These are phyloP conservation scores for Bradypus variegatus DNA, from an alignment of 2,797 vertebrate species.

Conservation along the genomic window DNA sequence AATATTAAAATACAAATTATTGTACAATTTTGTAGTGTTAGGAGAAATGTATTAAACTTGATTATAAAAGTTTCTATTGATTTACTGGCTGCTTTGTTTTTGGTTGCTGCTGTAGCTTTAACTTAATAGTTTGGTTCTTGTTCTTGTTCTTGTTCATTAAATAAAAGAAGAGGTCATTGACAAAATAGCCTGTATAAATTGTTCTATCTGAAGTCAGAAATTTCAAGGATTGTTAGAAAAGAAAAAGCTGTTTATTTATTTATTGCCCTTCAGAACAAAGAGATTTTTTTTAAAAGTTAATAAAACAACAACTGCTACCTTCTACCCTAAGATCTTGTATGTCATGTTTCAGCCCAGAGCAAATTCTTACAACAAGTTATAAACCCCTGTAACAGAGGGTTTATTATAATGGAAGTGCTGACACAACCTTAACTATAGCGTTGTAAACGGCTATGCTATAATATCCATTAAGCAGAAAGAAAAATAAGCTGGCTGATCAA, in stretches of 20 bases:
- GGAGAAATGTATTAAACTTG: conserved; percentile 42
- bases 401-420: conserved; percentile 78
- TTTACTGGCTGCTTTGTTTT: conserved; percentile 12
- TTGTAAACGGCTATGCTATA: conserved; percentile 79
- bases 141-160: conserved; percentile 42
- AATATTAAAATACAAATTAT: conserved; percentile 17
- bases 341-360: conserved; percentile 71
- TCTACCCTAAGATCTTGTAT: conserved; percentile 55
- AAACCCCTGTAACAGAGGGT: conserved; percentile 69
- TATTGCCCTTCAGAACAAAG: conserved; percentile 51
- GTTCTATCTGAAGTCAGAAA: conserved; percentile 57
- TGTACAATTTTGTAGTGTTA: neutral
- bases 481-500: conserved; percentile 83
- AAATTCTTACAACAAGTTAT: conserved; percentile 74
- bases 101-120: conserved; percentile 31
- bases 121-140: conserved; percentile 25
- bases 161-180: conserved; percentile 49
- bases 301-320: conserved; percentile 52
- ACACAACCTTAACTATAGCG: conserved; percentile 77
- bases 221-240: conserved; percentile 50
- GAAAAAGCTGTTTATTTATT: conserved; percentile 49
- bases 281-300: conserved; percentile 18
- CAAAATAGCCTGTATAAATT: conserved; percentile 42
- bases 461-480: conserved; percentile 84
- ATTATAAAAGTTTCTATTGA: conserved; percentile 44